These are phyloP conservation scores for Dendroctonus ponderosae DNA, from an alignment of 1,140 invertebrate species.

Conservation along the genomic window DNA sequence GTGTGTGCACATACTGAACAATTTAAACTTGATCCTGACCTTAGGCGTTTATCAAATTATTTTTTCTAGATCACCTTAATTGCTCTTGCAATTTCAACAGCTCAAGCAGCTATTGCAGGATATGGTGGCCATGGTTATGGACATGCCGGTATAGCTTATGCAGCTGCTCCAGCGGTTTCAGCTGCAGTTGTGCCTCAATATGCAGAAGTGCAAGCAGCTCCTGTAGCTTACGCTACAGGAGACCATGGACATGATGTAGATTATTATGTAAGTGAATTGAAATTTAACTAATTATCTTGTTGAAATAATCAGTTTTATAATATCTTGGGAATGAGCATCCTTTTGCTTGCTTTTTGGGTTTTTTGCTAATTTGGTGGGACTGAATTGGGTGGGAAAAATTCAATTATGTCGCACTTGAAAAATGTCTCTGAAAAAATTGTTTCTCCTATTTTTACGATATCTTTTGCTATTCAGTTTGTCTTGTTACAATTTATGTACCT, in stretches of 20 bases:
- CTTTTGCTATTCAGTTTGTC: too few relatives aligned
- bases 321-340: too few relatives aligned
- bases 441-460: too few relatives aligned
- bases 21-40: too few relatives aligned
- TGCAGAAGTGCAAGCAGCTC: slow-evolving; percentile 49
- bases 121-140: slow-evolving; percentile 9
- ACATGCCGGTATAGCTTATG: slow-evolving; percentile 7
- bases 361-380: too few relatives aligned
- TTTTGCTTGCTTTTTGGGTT: too few relatives aligned
- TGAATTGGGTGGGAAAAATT: too few relatives aligned
- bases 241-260: slow-evolving; percentile 42
- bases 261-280: slow-evolving; percentile 34
- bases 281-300: slow-evolving; percentile 1
- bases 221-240: slow-evolving; percentile 51
- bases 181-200: slow-evolving; percentile 38
- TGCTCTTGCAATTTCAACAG: slow-evolving; percentile 19
- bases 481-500: too few relatives aligned
- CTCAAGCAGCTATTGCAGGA: slow-evolving; percentile 24
- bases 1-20: too few relatives aligned
- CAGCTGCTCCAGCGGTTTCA: not conserved
- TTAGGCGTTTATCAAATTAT: too few relatives aligned
- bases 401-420: too few relatives aligned
- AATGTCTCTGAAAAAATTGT: too few relatives aligned
- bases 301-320: not conserved
- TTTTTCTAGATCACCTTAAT: slow-evolving; percentile 33